Evolutionary conservation across 1,140 invertebrate species (phyloP).

Genomic region (Hylaeus volcanicus): DNA sequence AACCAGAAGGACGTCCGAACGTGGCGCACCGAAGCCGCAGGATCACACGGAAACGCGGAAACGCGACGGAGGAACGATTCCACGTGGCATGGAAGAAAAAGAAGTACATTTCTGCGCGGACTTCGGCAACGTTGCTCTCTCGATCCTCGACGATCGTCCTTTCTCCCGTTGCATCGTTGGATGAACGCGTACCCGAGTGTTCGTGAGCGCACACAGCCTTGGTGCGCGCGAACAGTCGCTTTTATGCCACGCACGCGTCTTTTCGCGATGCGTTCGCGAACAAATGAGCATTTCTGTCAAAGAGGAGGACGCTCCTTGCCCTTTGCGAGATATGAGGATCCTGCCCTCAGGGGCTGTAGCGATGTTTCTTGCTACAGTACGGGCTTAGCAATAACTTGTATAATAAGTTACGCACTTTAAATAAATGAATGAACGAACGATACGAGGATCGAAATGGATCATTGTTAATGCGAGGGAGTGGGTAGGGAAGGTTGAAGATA

Average conservation of each 20-base stretch:
- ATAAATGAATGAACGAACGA: no score
- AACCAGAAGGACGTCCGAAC: conserved; percentile 43
- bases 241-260: conserved; percentile 54
- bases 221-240: conserved; percentile 14
- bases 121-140: conserved; percentile 40
- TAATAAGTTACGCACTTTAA: no score
- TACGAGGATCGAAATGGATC: no score
- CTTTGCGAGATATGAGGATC: no score
- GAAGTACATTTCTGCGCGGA: not conserved
- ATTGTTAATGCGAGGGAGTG: no score
- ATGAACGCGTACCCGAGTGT: not conserved
- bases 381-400: no score
- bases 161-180: conserved; percentile 30
- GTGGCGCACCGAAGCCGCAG: conserved; percentile 20
- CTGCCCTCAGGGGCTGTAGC: no score
- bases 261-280: conserved; percentile 56
- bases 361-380: no score
- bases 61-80: not conserved
- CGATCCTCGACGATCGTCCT: conserved; percentile 47
- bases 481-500: no score
- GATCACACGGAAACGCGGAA: conserved; percentile 41
- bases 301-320: not conserved
- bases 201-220: not conserved
- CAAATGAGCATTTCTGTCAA: conserved; percentile 53
- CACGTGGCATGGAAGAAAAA: not conserved